These are phyloP conservation scores for Choristoneura rosaceana DNA, from an alignment of 2,888 invertebrate species.

Conservation along the genomic window DNA sequence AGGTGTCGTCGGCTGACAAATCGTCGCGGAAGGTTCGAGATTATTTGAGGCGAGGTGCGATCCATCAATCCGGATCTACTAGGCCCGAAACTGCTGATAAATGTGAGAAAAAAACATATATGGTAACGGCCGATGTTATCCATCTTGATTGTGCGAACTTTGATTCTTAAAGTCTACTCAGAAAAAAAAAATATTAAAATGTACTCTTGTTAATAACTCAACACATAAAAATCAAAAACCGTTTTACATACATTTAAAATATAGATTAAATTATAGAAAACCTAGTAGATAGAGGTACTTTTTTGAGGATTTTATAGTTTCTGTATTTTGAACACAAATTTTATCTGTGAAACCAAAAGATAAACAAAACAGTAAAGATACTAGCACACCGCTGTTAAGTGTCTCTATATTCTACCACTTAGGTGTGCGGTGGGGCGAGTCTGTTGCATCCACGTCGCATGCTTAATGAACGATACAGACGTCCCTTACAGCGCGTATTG, in stretches of 20 bases:
- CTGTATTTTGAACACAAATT: too few species aligned
- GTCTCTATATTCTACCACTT: too few species aligned
- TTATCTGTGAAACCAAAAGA: too few species aligned
- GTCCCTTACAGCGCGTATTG: neutral
- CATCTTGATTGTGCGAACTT: conserved; percentile 14
- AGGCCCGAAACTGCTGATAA: conserved; percentile 22
- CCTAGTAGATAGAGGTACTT: too few species aligned
- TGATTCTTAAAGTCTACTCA: neutral
- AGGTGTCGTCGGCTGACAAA: conserved; percentile 40
- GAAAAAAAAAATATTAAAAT: neutral
- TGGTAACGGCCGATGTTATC: conserved; percentile 5
- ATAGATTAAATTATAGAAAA: too few species aligned
- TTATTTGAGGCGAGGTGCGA: conserved; percentile 36
- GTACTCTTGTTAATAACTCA: neutral
- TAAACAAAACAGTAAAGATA: too few species aligned
- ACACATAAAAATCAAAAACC: too few species aligned
- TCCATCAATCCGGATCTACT: conserved; percentile 32
- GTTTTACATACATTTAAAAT: too few species aligned
- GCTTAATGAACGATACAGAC: neutral
- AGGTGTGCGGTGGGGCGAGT: too few species aligned
- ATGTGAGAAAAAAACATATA: conserved; percentile 18
- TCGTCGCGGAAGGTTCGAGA: conserved; percentile 34
- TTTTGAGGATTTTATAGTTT: too few species aligned
- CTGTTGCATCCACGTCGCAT: neutral
- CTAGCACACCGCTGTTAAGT: too few species aligned